Evolutionary conservation across 2,888 invertebrate genomes (phyloP).

Genomic region (Yponomeuta plumbellus): DNA sequence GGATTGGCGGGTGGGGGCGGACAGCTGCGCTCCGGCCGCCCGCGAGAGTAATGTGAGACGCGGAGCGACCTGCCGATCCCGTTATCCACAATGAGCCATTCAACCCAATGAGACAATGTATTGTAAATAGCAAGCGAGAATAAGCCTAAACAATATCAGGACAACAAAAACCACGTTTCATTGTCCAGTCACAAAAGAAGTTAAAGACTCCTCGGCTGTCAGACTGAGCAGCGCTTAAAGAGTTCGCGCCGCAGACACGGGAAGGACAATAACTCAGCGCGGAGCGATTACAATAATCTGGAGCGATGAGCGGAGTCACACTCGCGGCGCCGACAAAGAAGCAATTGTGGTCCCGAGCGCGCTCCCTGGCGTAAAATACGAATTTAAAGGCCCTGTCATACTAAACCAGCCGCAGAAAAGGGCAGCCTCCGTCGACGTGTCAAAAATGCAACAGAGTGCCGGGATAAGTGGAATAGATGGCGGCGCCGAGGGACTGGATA

Average conservation of each 20-base stretch:
- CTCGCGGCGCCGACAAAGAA: slow-evolving; percentile 32
- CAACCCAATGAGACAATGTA: slow-evolving; percentile 13
- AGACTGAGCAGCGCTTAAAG: slow-evolving; percentile 21
- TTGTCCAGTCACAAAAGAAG: slow-evolving; percentile 24
- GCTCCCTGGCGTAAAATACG: slow-evolving; percentile 48
- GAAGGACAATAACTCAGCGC: slow-evolving; percentile 31
- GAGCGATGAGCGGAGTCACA: slow-evolving; percentile 23
- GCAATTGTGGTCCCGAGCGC: slow-evolving; percentile 32
- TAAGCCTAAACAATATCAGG: slow-evolving; percentile 18
- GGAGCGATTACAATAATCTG: slow-evolving; percentile 27
- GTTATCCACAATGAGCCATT: slow-evolving; percentile 8
- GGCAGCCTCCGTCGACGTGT: slow-evolving; percentile 61
- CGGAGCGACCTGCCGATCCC: slow-evolving; percentile 9
- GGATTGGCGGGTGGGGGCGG: slow-evolving; percentile 48
- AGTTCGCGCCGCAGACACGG: slow-evolving; percentile 28
- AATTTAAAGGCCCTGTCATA: slow-evolving; percentile 63
- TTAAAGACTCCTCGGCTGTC: slow-evolving; percentile 14
- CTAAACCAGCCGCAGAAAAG: slow-evolving; percentile 66
- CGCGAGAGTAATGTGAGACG: slow-evolving; percentile 1
- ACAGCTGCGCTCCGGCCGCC: slow-evolving; percentile 38
- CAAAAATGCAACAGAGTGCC: slow-evolving; percentile 72
- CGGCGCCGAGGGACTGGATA: slow-evolving; percentile 59
- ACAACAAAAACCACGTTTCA: slow-evolving; percentile 19
- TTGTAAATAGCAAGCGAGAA: slow-evolving; percentile 16
- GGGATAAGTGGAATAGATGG: slow-evolving; percentile 75